Base-by-base conservation (phyloP, 2,888 invertebrate species). In the Augiades crinisus region DNA sequence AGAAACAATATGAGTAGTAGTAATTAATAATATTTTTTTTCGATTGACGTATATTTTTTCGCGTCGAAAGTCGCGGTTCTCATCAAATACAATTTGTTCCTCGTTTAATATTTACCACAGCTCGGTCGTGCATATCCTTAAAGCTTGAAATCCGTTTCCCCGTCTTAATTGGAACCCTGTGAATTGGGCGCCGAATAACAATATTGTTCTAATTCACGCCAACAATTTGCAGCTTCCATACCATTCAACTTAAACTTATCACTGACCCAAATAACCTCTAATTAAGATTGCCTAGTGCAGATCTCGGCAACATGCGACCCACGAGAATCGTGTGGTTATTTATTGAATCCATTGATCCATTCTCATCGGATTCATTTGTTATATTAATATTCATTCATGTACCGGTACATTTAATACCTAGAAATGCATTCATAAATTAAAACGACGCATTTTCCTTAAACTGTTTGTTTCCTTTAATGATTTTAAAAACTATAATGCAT, bases 81-180 rank as follows among this genome's bases (percentile, higher is more conserved):
- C 19, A 19, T 19, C 19, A 5, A 2, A 4, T 19, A n/a, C 12
- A 30, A 12, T 3, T 8, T 12, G 22, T 14, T 24, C 22, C 1
- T 19, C 13, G 10, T 16, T 41, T 27, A 5, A 16, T 12, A 12
- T 12, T 16, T 21, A 12, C 6, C n/a, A 3, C 16, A 5, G n/a
- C 5, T 27, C 24, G n/a, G 30, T 30, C 30, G 10, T 30, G 19
- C 36, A 6, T 7, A 10, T 24, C 27, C 14, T 27, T 5, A 1
- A 8, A 41, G 27, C n/a, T 16, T 16, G 4, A 40, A 24, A 40
- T 40, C 16, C 27, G 40, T 41, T 41, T 16, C 27, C n/a, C 16
- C 24, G 58, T 58, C 68, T 67, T 73, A 72, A 74, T 72, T 74
- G 67, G 67, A 63, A 62, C 62, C 56, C 58, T 50, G 51, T 41